Percentiles rank a stretch among this genome's conserved stretches.
These are phyloP conservation scores for Corythornis vintsioides DNA, from an alignment of 2,113 vertebrate species.

Conservation along the genomic window DNA sequence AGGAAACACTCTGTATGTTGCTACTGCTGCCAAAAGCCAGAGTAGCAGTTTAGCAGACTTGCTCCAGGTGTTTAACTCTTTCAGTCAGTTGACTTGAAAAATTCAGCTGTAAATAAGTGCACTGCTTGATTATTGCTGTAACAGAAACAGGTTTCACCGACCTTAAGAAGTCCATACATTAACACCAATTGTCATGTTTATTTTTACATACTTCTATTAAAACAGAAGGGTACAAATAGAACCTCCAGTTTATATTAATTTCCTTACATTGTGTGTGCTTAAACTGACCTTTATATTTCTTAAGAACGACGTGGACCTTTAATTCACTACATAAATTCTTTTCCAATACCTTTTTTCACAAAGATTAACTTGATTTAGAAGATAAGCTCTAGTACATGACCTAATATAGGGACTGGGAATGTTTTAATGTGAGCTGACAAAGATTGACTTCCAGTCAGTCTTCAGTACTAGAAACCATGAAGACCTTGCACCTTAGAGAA, in stretches of 20 bases:
- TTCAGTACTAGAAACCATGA: background rate
- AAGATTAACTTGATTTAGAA: background rate
- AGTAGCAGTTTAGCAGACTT: slow-evolving; percentile 1
- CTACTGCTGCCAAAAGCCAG: slow-evolving; percentile 41
- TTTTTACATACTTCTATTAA: background rate
- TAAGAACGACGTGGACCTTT: background rate
- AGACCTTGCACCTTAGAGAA: fast-evolving
- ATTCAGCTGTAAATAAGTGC: background rate
- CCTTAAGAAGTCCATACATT: background rate
- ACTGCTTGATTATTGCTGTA: background rate
- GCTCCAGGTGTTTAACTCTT: slow-evolving; percentile 55
- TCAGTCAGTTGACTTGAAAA: background rate
- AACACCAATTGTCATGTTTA: background rate
- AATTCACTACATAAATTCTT: background rate
- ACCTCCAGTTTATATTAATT: background rate
- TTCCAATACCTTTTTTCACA: background rate
- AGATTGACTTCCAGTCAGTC: background rate
- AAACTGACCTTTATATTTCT: background rate
- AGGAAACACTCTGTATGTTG: background rate
- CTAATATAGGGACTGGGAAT: background rate
- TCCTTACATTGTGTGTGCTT: background rate
- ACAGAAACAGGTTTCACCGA: background rate
- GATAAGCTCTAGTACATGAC: background rate
- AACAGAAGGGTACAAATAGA: background rate
- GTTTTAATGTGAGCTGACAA: background rate